Evolutionary conservation across 2,797 vertebrate genomes (phyloP), one percentile per base, ranked within the genome.

Genomic region (Sardinella longiceps): DNA sequence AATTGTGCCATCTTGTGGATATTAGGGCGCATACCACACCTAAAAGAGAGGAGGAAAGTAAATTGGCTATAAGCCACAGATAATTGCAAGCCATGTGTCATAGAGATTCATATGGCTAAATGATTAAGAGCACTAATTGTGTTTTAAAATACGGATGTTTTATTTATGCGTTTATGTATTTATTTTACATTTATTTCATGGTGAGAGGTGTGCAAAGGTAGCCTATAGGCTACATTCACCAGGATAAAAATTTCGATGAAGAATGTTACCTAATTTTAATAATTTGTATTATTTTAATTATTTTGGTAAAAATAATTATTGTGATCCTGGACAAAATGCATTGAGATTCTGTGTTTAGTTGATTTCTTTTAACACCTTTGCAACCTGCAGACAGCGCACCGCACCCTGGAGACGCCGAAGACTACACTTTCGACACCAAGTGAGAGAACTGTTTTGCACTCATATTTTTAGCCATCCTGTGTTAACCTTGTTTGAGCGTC

Each of bases 1-100:
- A 43, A 39, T 9, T 23, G 70, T 37, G 70, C 20, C 70, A 77
- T 77, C 70, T 77, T 77, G 70, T 77, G 70, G 70, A 77, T 39
- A 43, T 39, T 18, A 23, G 33, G 33, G 15, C 18, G 37, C 33
- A 43, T 23, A 7, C 7, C 11, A 7, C 46, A 39, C 18, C 37
- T 74, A 6, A 77, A 5, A 33, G 15, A 74, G 66, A 63, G 46
- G 12, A 48, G 12, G 12, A 48, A 48, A 48, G 3, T 45, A 7
- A 45, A 45, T 2, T 45, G 3, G 7, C 43, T 2, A 7, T 45
- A 66, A 30, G 56, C 25, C n/a, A n/a, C 11, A 70, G 15, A 33
- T 12, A 70, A 14, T 70, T 1, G 30, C 14, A 63, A 5, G 28
- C 28, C 14, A 70, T 2, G 14, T 33, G 3, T 30, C 25, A 15